Evolutionary conservation across 1,140 invertebrate genomes (phyloP).

Genomic region (Oreohelix idahoensis): DNA sequence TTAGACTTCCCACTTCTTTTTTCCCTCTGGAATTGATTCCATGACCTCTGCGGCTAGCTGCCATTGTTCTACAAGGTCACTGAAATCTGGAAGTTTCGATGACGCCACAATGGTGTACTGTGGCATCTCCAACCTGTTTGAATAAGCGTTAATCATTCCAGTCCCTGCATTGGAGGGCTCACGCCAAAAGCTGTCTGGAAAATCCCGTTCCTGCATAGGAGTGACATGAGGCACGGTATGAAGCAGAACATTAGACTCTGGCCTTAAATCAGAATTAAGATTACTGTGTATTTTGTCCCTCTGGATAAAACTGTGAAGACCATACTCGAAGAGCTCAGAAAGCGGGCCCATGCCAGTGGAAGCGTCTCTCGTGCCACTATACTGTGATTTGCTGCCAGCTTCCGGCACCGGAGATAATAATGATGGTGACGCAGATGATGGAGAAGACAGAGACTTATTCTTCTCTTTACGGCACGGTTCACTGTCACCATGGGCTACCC

Average conservation of each 20-base stretch:
- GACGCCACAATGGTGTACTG: slow-evolving; percentile 18
- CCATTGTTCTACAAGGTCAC: slow-evolving; percentile 66
- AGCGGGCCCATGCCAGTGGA: slow-evolving; percentile 61
- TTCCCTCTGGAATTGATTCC: too few species aligned
- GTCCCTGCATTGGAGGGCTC: slow-evolving; percentile 46
- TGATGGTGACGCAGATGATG: slow-evolving; percentile 38
- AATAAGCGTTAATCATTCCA: background rate
- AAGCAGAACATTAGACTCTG: background rate
- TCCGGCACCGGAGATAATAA: slow-evolving; percentile 38
- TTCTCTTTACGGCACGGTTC: slow-evolving; percentile 19
- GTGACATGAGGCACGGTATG: background rate
- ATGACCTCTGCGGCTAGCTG: slow-evolving; percentile 39
- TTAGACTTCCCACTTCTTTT: too few species aligned
- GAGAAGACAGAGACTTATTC: slow-evolving; percentile 25
- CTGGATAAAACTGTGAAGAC: slow-evolving; percentile 52
- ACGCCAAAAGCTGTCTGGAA: slow-evolving; percentile 66
- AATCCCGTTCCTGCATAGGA: slow-evolving; percentile 63
- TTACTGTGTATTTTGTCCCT: slow-evolving; percentile 54
- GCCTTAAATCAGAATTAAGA: slow-evolving; percentile 8
- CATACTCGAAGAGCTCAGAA: slow-evolving; percentile 64
- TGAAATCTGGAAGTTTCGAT: slow-evolving; percentile 63
- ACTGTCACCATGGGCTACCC: slow-evolving; percentile 64
- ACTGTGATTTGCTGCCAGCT: slow-evolving; percentile 26
- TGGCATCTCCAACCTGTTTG: background rate
- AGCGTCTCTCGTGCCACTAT: slow-evolving; percentile 45